A percentile compares a stretch with the other conserved stretches of the same genome.
Evolutionary conservation across 2,113 vertebrate genomes (phyloP).

Genomic region (Petrocephalus zakoni): DNA sequence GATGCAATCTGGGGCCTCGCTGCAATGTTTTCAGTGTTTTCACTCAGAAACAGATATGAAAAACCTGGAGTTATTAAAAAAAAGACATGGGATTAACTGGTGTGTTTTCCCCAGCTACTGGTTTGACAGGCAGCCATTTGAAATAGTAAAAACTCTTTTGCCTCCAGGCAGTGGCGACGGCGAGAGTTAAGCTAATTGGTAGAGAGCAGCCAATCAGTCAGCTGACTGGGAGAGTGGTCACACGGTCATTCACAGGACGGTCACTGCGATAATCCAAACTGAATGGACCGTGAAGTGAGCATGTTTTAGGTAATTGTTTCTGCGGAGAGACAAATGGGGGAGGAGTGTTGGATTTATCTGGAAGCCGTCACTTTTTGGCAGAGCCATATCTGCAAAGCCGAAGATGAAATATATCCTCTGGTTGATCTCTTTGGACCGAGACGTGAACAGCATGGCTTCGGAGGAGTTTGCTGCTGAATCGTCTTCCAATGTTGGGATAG

Average conservation of each 20-base stretch:
- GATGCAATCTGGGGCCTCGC: background rate
- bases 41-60: background rate
- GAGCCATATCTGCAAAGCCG: background rate
- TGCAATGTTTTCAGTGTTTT: background rate
- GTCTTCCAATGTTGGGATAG: background rate
- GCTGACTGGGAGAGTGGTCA: conserved; percentile 5
- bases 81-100: background rate
- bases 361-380: conserved; percentile 32
- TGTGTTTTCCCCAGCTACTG: conserved; percentile 2
- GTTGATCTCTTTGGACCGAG: too few species aligned
- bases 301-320: conserved; percentile 25
- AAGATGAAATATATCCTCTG: background rate
- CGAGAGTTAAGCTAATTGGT: conserved; percentile 31
- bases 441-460: too few species aligned
- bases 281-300: conserved; percentile 26
- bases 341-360: conserved; percentile 20
- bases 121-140: conserved; percentile 23
- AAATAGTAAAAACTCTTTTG: conserved; percentile 17
- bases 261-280: conserved; percentile 32
- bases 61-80: background rate
- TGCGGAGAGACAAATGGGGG: conserved; percentile 17
- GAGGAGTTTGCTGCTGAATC: background rate
- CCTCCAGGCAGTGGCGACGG: conserved; percentile 10
- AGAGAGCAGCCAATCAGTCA: conserved; percentile 26
- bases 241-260: conserved; percentile 16